Evolutionary conservation across 2,888 invertebrate species (phyloP), one percentile per base, ranked within the genome.

Genomic region (Priocnemis perturbator): DNA sequence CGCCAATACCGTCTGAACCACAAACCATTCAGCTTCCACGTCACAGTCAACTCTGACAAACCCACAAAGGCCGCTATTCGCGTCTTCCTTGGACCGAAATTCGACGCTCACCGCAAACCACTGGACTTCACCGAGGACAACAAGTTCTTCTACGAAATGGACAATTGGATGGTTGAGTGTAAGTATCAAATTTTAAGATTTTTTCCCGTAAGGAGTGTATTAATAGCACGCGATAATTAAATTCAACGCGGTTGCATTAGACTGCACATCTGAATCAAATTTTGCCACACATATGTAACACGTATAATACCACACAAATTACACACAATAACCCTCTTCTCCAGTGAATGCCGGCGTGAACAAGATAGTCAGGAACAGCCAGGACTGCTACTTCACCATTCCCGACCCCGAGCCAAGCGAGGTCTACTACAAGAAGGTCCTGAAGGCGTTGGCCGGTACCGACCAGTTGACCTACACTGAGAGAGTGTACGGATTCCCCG

Each of bases 1-100:
- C 92, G 93, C 61, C 94, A 95, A 86, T 91, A 92, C 74, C 93
- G 95, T 78, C 89, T 95, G 45, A 93, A 94, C 89, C 93, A 94
- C 90, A 92, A 93, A 72, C 91, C 92, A 1, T 95, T 94, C 91
- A 90, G 90, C 65, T 90, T 93, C 74, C 91, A 90, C 67, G 88
- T 94, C 76, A 89, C 91, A 52, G 88, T 95, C 20, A 90, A 91
- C 64, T 91, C 94, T 64, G 92, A 93, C 60, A 90, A 91, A 73
- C 89, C 90, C 9, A 89, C 89, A 47, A 91, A 92, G 70, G 93
- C 92, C 1, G 90, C 91, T 15, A 87, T 95, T 65, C 93, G 93
- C 77, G 88, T 94, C 23, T 95, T 93, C 91, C 81, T 94, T 47
- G 94, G 93, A 73, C 95, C 95, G 7, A 94, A 93, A 87, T 93